Evolutionary conservation across 2,888 invertebrate species (phyloP), one percentile per base, ranked within the genome.

Genomic region (Cheilosia scutellata): DNA sequence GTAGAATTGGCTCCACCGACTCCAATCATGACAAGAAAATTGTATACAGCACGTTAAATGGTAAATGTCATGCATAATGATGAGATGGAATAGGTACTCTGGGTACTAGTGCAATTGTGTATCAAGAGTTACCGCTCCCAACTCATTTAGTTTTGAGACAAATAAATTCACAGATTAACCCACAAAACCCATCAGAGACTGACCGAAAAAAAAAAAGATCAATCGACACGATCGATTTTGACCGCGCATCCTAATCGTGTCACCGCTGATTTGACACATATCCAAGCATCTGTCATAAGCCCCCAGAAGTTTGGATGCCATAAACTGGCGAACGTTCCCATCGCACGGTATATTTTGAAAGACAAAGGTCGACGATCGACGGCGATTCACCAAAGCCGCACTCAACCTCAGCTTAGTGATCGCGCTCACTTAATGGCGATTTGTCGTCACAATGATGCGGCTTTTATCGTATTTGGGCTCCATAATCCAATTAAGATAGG

Each of bases 241-340:
- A 63, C 57, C 70, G 74, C 60, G 49, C 60, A 72, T 62, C 72
- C 42, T 80, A 80, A 84, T 84, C 84, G 58, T 71, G 70, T 84
- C 84, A 65, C 58, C 70, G 47, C n/a, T 75, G 84, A 77, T 86
- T 72, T 86, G 86, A 86, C 86, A 86, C 76, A 86, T 77, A 82
- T 86, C 72, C 82, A 86, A 86, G 86, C 86, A 86, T 86, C 76
- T 82, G 86, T 82, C 86, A 86, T 82, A 86, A 86, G 76, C 72
- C 47, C 25, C 49, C 9, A 74, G 31, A 49, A 33, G 16, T 42
- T 55, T 27, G n/a, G 33, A 63, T 16, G 47, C 27, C 25, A 4
- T 11, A 11, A 37, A 37, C 37, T 37, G 37, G 2, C 49, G 5
- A 29, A 9, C 55, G 13, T 78, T 71, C 78, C 57, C 78, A 71